These are phyloP conservation scores for Liparis tanakae DNA, from an alignment of 2,797 vertebrate genomes.

Conservation along the genomic window DNA sequence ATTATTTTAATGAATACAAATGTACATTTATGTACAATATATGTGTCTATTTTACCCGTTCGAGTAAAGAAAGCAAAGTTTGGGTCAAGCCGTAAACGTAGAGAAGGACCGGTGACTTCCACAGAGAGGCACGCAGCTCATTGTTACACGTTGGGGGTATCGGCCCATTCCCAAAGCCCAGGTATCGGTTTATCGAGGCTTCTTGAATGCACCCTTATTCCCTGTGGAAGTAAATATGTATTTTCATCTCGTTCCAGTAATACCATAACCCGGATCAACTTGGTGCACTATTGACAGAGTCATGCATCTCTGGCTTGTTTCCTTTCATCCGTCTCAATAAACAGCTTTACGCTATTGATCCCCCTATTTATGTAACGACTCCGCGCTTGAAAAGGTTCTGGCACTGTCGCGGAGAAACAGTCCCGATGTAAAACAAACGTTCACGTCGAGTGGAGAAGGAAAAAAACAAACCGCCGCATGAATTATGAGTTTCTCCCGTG, in stretches of 20 bases:
- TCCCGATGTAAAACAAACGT: not conserved
- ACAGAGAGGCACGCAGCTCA: not conserved
- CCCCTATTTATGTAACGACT: conserved; percentile 16
- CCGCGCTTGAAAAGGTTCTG: conserved; percentile 13
- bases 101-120: not conserved
- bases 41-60: not conserved
- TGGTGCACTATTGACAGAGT: not conserved
- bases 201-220: not conserved
- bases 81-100: not conserved
- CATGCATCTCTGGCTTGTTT: conserved; percentile 7
- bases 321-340: conserved; percentile 7
- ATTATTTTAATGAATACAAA: too few relatives aligned
- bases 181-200: not conserved
- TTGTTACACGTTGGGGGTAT: not conserved
- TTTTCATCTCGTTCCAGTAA: not conserved
- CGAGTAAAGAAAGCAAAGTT: not conserved
- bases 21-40: too few relatives aligned
- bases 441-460: not conserved
- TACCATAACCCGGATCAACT: not conserved
- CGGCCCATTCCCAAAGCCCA: not conserved
- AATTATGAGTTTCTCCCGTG: conserved; percentile 26
- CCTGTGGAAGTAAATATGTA: not conserved
- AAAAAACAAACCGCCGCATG: conserved; percentile 2
- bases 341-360: conserved; percentile 1
- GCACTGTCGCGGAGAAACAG: conserved; percentile 1